A percentile compares a stretch with the other conserved stretches of the same genome.
Conservation (phyloP, 2,888 invertebrate species). For the Eupithecia subfuscata region DNA sequence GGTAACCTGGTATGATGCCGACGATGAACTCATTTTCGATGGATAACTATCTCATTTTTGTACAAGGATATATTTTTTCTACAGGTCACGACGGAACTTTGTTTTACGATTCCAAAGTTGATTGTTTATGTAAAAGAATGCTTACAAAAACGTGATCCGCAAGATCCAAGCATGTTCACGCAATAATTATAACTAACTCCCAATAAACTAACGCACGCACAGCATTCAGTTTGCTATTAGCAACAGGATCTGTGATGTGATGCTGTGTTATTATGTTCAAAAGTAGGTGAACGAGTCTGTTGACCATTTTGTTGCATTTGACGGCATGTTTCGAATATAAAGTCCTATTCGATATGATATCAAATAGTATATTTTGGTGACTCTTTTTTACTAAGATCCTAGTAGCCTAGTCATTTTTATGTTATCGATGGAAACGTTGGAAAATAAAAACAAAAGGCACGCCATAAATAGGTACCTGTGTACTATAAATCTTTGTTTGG, state of each 20-base stretch:
- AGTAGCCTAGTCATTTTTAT: too few species aligned
- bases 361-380: not conserved
- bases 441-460: not conserved
- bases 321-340: not conserved
- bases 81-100: not conserved
- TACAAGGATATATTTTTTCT: conserved; percentile 1
- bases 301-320: not conserved
- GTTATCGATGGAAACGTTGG: not conserved
- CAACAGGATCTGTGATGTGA: conserved; percentile 34
- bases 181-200: conserved; percentile 53
- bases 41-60: not conserved
- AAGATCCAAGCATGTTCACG: conserved; percentile 53
- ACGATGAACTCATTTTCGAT: not conserved
- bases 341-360: not conserved
- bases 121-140: conserved; percentile 31
- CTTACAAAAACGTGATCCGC: conserved; percentile 60
- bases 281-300: not conserved
- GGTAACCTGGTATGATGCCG: not conserved
- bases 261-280: not conserved
- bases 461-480: not conserved
- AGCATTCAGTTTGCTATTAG: not conserved
- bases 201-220: conserved; percentile 36
- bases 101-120: not conserved
- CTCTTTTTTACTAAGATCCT: too few species aligned
- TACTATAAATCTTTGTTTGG: not conserved